Conservation (phyloP, 2,888 invertebrate species). For the Heliconius charithonia region DNA sequence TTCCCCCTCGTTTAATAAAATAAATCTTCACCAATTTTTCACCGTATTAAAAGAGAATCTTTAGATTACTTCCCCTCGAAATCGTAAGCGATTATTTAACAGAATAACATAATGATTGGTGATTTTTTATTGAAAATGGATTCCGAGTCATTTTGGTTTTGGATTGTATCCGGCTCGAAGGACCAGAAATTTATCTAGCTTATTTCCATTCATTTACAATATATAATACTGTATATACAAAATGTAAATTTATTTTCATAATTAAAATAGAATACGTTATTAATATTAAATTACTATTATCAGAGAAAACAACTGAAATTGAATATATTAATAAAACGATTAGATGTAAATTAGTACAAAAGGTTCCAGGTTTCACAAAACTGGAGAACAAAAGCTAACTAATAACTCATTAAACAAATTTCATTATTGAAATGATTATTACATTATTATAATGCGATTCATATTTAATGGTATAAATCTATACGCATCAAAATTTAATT, state of each 20-base stretch:
- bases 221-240: background rate
- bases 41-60: constrained; percentile 60
- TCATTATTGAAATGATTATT: constrained; percentile 21
- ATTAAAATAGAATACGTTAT: background rate
- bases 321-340: background rate
- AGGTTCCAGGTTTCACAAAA: background rate
- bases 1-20: constrained; percentile 47
- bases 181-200: background rate
- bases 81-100: constrained; percentile 63
- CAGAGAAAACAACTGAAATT: background rate
- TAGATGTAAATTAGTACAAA: constrained; percentile 22
- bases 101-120: constrained; percentile 55
- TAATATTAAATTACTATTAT: constrained; percentile 6
- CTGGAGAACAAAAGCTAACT: background rate
- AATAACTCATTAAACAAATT: constrained; percentile 27
- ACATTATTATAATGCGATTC: constrained; percentile 34
- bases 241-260: background rate
- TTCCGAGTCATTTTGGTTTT: constrained; percentile 23
- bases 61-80: constrained; percentile 34
- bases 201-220: background rate
- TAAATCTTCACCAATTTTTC: constrained; percentile 62
- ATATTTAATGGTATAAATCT: constrained; percentile 52
- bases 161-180: constrained; percentile 17
- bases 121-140: constrained; percentile 40
- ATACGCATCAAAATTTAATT: constrained; percentile 47